phyloP scores from a whole-genome alignment of 2,797 vertebrate genomes.

The Diglossa cyanea region DNA sequence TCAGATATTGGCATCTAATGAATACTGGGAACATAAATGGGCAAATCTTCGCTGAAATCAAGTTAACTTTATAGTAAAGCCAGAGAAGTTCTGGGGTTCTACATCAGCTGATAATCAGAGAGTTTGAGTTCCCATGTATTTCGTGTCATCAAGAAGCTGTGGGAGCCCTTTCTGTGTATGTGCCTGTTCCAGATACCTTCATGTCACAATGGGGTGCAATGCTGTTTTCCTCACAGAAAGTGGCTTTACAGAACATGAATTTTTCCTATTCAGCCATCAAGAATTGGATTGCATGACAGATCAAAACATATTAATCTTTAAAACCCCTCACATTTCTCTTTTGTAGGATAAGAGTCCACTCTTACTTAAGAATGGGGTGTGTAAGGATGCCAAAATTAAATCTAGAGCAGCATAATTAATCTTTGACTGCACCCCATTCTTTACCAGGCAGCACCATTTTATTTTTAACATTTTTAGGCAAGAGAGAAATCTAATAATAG shows the following conservation, averaged over 20 bases:
- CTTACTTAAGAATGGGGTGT: neutral
- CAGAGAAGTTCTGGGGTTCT: neutral
- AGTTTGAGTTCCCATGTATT: neutral
- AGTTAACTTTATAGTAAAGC: neutral
- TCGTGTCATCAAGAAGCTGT: neutral
- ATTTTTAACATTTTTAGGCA: conserved; percentile 31
- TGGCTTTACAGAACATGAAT: neutral
- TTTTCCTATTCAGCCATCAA: neutral
- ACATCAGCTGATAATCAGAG: neutral
- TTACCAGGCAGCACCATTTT: neutral
- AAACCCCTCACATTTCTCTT: fast-evolving
- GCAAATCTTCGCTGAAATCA: neutral
- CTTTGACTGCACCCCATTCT: neutral
- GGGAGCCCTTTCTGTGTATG: neutral
- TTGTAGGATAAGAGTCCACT: neutral
- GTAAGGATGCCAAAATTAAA: conserved; percentile 1
- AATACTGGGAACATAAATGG: neutral
- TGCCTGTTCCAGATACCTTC: neutral
- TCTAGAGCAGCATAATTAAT: neutral
- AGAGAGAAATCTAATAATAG: conserved; percentile 2
- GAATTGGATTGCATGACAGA: neutral
- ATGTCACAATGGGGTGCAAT: no score
- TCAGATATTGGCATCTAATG: neutral
- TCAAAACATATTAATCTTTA: neutral
- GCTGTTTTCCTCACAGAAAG: neutral